phyloP scores from a whole-genome alignment of 2,113 vertebrate genomes.

The Cavia aperea region DNA sequence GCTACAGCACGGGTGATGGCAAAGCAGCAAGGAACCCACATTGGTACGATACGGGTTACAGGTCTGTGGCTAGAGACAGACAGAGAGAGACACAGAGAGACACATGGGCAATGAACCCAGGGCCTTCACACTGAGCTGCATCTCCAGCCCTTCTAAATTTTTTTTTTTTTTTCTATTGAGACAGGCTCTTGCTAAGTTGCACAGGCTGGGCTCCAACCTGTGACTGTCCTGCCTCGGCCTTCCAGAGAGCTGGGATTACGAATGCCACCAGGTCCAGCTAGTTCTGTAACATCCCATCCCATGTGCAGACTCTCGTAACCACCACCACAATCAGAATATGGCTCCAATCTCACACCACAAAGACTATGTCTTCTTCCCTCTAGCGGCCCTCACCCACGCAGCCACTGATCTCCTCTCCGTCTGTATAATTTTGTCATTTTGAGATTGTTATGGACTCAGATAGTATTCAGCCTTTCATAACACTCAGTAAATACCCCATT shows the following conservation, averaged over 20 bases:
- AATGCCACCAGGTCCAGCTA: neutral
- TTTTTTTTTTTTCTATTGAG: neutral
- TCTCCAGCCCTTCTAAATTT: neutral
- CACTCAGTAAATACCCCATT: neutral
- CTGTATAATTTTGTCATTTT: neutral
- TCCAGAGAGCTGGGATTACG: neutral
- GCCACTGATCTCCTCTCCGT: neutral
- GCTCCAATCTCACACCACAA: neutral
- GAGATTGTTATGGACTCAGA: neutral
- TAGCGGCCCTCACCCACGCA: neutral
- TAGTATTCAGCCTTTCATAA: neutral
- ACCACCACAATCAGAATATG: neutral
- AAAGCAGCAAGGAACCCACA: neutral
- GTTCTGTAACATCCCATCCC: neutral
- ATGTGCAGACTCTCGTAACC: neutral
- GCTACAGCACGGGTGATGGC: neutral
- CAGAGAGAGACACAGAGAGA: neutral
- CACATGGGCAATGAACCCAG: neutral
- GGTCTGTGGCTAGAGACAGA: neutral
- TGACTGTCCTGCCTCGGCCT: neutral
- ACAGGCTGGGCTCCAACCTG: neutral
- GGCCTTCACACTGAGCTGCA: neutral
- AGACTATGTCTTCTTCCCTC: neutral
- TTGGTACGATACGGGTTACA: neutral
- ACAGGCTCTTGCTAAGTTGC: neutral